phyloP scores from a whole-genome alignment of 2,797 vertebrate genomes.

The Lepidocolaptes lacrymiger region DNA sequence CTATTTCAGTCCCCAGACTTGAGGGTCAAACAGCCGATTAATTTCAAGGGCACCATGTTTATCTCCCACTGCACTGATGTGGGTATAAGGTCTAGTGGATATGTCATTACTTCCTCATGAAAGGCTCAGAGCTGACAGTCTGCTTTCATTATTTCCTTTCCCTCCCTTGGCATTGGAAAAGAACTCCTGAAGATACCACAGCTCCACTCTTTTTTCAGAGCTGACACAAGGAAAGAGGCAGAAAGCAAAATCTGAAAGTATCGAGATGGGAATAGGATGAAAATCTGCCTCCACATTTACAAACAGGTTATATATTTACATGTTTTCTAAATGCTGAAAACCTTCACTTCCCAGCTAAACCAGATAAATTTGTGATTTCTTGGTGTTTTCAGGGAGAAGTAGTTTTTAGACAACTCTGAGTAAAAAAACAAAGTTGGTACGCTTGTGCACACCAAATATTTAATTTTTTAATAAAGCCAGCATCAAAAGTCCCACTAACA shows the following conservation, averaged over 20 bases:
- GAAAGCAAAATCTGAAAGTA: not conserved
- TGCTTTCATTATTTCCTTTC: not conserved
- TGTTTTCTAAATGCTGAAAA: not conserved
- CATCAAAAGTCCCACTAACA: not conserved
- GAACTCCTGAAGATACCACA: not conserved
- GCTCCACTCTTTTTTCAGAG: not conserved
- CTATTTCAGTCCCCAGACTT: not conserved
- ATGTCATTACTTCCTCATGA: not conserved
- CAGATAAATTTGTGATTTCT: not conserved
- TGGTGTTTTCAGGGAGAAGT: not conserved
- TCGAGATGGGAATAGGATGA: not conserved
- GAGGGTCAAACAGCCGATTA: not conserved
- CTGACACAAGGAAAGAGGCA: not conserved
- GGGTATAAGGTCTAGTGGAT: not conserved
- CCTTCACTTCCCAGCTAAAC: not conserved
- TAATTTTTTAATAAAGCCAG: not conserved
- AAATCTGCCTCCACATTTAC: not conserved
- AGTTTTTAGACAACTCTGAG: not conserved
- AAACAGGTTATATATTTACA: not conserved
- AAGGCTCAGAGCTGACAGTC: not conserved
- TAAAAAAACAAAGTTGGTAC: not conserved
- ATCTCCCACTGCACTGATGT: not conserved
- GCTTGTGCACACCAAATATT: not conserved
- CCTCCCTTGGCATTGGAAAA: not conserved
- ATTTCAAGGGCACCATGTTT: not conserved